Conservation (phyloP, 2,888 invertebrate genomes). For the Gerris lacustris region DNA sequence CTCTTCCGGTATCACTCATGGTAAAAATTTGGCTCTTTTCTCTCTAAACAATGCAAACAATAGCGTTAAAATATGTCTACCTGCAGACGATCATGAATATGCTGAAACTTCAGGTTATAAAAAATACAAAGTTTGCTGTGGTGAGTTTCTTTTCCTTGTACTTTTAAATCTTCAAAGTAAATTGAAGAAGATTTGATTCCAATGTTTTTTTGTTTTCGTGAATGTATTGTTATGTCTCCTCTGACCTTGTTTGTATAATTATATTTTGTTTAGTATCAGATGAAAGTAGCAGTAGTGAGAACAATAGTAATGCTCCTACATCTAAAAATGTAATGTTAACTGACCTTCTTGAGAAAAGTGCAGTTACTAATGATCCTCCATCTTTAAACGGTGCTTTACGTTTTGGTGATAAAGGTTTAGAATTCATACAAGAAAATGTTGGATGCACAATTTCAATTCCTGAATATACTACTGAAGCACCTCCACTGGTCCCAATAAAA, state of each 20-base stretch:
- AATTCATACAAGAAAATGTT: constrained; percentile 41
- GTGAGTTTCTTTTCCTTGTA: no score
- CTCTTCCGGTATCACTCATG: no score
- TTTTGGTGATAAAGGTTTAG: constrained; percentile 47
- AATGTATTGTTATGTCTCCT: no score
- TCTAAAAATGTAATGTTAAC: constrained; percentile 60
- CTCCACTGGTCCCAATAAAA: neutral
- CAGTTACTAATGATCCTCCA: constrained; percentile 45
- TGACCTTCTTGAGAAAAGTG: constrained; percentile 67
- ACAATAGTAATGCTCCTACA: constrained; percentile 28
- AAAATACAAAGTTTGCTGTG: no score
- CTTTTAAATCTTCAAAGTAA: no score
- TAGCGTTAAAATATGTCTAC: no score
- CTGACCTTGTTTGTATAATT: no score
- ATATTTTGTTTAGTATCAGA: no score
- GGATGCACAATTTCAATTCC: constrained; percentile 8
- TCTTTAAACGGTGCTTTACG: constrained; percentile 46
- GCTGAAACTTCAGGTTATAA: no score
- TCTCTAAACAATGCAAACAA: no score
- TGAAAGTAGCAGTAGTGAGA: constrained; percentile 38
- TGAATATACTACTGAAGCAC: neutral
- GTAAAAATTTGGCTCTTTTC: constrained; percentile 1
- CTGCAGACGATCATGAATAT: neutral
- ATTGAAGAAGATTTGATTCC: no score
- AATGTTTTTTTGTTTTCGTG: no score